Conservation (phyloP, 2,888 invertebrate species). For the Tipula lateralis region DNA sequence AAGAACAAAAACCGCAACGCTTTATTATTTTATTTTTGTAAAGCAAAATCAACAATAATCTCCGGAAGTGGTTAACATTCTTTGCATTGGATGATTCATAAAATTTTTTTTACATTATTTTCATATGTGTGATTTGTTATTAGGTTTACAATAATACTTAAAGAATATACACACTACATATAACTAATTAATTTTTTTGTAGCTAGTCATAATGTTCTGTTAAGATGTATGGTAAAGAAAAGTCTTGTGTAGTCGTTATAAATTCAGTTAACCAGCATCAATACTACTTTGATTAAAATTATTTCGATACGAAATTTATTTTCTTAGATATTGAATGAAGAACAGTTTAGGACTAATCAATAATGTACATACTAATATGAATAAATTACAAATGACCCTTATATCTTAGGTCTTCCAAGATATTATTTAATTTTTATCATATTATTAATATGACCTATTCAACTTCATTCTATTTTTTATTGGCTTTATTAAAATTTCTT, state of each 20-base stretch:
- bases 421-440: background rate
- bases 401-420: background rate
- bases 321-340: too few species aligned
- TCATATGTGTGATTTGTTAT: background rate
- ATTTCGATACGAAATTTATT: too few species aligned
- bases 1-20: background rate
- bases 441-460: background rate
- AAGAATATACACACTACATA: too few species aligned
- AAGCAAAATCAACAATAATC: background rate
- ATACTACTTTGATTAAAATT: too few species aligned
- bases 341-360: too few species aligned
- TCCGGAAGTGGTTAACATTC: conserved; percentile 9
- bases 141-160: too few species aligned
- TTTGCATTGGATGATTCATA: background rate
- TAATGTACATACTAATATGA: too few species aligned
- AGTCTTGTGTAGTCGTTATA: too few species aligned
- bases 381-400: background rate
- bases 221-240: too few species aligned
- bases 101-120: background rate
- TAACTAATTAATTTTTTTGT: too few species aligned
- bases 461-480: background rate
- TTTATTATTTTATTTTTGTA: background rate
- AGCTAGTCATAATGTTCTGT: too few species aligned
- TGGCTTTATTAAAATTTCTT: background rate
- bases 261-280: too few species aligned